Evolutionary conservation across 2,113 vertebrate genomes (phyloP).

Genomic region (Mormyrus lacerda): DNA sequence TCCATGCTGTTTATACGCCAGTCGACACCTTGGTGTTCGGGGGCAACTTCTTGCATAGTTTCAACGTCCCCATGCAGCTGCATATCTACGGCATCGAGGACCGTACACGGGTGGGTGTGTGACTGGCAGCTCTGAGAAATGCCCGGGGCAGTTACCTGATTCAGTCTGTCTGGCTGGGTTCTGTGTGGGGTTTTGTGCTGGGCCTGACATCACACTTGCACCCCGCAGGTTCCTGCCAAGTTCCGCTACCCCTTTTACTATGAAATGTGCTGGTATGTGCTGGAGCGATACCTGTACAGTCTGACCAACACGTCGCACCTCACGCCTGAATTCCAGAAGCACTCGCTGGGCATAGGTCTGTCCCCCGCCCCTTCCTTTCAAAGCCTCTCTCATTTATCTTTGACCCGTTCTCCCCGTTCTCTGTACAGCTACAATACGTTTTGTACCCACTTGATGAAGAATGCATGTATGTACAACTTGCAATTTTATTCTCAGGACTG

Average conservation of each 20-base stretch:
- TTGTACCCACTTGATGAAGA: neutral
- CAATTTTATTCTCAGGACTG: slow-evolving; percentile 46
- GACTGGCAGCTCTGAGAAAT: neutral
- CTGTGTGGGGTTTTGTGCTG: neutral
- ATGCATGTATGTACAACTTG: neutral
- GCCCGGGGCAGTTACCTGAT: neutral
- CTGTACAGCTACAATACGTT: neutral
- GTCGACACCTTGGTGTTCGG: slow-evolving; percentile 93
- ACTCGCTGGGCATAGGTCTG: slow-evolving; percentile 89
- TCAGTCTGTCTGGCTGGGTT: neutral
- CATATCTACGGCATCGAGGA: slow-evolving; percentile 96
- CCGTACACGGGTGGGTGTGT: slow-evolving; percentile 77
- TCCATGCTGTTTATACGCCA: slow-evolving; percentile 96
- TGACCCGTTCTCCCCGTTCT: neutral
- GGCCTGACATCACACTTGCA: neutral
- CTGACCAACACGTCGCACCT: slow-evolving; percentile 85
- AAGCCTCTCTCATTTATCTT: neutral
- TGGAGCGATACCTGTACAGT: slow-evolving; percentile 92
- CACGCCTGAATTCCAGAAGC: slow-evolving; percentile 92
- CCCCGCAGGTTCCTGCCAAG: slow-evolving; percentile 82
- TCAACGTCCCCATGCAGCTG: slow-evolving; percentile 98
- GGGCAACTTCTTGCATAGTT: slow-evolving; percentile 96
- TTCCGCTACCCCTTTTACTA: slow-evolving; percentile 98
- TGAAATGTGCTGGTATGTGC: slow-evolving; percentile 98
- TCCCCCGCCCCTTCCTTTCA: neutral